Conservation (phyloP, 2,888 invertebrate species). For the Nemurella pictetii region DNA sequence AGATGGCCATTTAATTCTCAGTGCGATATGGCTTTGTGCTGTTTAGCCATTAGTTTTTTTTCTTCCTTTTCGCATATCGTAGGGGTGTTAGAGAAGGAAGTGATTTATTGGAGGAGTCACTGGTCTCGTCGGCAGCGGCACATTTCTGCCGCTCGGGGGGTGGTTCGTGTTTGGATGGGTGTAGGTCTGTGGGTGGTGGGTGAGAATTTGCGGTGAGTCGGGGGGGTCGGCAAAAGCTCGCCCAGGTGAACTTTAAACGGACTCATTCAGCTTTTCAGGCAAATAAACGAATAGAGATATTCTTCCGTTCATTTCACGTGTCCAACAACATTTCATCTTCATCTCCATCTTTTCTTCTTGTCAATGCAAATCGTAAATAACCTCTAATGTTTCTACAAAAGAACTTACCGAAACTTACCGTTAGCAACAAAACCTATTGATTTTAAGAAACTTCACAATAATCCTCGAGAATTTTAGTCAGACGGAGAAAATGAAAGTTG, state of each 20-base stretch:
- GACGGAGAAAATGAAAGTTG: background rate
- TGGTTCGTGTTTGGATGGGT: too few relatives aligned
- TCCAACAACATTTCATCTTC: too few relatives aligned
- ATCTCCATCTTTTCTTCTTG: too few relatives aligned
- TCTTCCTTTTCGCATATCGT: background rate
- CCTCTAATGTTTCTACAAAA: too few relatives aligned
- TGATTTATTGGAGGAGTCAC: background rate
- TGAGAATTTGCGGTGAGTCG: background rate
- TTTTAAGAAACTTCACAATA: background rate
- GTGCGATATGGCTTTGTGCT: background rate
- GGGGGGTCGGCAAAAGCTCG: too few relatives aligned
- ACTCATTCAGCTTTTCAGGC: background rate
- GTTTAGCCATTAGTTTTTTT: background rate
- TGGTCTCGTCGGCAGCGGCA: background rate
- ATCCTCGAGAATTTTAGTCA: background rate
- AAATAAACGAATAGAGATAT: background rate
- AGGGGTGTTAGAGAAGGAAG: background rate
- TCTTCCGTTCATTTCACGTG: too few relatives aligned
- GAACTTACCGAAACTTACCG: too few relatives aligned
- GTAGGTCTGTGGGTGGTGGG: too few relatives aligned
- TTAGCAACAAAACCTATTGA: background rate
- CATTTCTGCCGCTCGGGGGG: background rate
- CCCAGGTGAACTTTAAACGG: background rate
- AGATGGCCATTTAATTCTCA: background rate
- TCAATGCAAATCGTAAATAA: too few relatives aligned